Percentiles rank a stretch among this genome's conserved stretches.
Evolutionary conservation across 2,888 invertebrate species (phyloP).

Genomic region (Pollenia griseotomentosa): DNA sequence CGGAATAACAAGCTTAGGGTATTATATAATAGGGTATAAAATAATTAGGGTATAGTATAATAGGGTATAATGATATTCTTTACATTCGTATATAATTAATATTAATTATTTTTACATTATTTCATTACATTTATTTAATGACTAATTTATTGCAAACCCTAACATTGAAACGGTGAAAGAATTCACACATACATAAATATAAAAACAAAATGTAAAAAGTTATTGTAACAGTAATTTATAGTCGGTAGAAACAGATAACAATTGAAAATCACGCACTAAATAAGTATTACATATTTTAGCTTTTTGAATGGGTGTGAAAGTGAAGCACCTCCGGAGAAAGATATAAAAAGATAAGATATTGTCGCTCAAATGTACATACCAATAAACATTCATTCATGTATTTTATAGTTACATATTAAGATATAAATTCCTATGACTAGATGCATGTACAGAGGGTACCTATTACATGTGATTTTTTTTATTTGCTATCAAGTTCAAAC

Average conservation of each 20-base stretch:
- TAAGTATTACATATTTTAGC: not conserved
- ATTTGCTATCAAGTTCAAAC: conserved; percentile 47
- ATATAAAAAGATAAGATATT: conserved; percentile 9
- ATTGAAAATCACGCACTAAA: conserved; percentile 38
- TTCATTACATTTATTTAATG: conserved; percentile 23
- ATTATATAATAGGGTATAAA: too few species aligned
- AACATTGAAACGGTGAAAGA: not conserved
- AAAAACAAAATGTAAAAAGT: conserved; percentile 18
- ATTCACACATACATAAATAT: not conserved
- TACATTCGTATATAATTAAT: too few species aligned
- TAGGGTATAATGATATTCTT: too few species aligned
- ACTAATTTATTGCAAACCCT: conserved; percentile 37
- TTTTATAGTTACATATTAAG: not conserved
- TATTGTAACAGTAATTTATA: conserved; percentile 33
- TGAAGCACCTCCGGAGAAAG: conserved; percentile 26
- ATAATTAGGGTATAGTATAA: too few species aligned
- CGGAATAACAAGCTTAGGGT: too few species aligned
- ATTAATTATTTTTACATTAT: not conserved
- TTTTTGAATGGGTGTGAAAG: conserved; percentile 19
- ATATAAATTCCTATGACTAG: not conserved
- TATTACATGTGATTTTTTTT: not conserved
- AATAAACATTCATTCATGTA: not conserved
- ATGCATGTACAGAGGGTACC: not conserved
- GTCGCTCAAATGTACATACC: too few species aligned
- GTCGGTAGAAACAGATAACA: conserved; percentile 35